phyloP scores from a whole-genome alignment of 2,888 invertebrate genomes.

The Ctenicera cuprea region DNA sequence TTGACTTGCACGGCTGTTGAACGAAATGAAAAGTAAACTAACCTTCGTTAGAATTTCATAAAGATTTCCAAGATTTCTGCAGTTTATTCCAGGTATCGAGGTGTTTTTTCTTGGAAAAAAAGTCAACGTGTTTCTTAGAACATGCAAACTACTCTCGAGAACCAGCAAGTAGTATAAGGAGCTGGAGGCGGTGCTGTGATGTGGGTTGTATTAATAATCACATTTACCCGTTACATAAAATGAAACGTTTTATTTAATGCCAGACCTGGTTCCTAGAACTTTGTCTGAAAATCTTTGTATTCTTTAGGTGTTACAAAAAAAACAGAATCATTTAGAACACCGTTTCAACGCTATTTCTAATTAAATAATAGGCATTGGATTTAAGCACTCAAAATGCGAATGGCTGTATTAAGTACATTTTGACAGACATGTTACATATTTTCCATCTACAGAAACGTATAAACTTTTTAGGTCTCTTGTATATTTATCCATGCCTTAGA shows the following conservation, averaged over 20 bases:
- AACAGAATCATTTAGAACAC: not conserved
- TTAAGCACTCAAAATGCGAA: no score
- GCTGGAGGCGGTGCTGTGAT: conserved; percentile 26
- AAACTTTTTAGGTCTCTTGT: no score
- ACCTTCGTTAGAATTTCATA: conserved; percentile 17
- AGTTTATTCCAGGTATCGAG: conserved; percentile 18
- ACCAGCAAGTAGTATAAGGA: conserved; percentile 24
- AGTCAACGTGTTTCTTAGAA: conserved; percentile 24
- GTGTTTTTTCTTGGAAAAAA: conserved; percentile 28
- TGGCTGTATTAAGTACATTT: no score
- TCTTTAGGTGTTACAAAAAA: conserved; percentile 6
- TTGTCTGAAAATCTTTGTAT: conserved; percentile 25
- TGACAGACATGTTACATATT: no score
- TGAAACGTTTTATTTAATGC: conserved; percentile 23
- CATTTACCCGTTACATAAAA: conserved; percentile 30
- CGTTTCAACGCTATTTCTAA: not conserved
- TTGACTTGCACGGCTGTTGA: conserved; percentile 17
- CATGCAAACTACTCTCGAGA: conserved; percentile 20
- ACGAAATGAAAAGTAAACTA: conserved; percentile 14
- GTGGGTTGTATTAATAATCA: conserved; percentile 34
- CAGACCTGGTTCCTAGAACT: conserved; percentile 30
- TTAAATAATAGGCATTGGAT: not conserved
- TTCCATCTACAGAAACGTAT: no score
- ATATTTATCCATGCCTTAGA: no score
- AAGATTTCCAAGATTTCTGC: conserved; percentile 24